phyloP scores from a whole-genome alignment of 2,888 invertebrate species.

The Sminthurides aquaticus region DNA sequence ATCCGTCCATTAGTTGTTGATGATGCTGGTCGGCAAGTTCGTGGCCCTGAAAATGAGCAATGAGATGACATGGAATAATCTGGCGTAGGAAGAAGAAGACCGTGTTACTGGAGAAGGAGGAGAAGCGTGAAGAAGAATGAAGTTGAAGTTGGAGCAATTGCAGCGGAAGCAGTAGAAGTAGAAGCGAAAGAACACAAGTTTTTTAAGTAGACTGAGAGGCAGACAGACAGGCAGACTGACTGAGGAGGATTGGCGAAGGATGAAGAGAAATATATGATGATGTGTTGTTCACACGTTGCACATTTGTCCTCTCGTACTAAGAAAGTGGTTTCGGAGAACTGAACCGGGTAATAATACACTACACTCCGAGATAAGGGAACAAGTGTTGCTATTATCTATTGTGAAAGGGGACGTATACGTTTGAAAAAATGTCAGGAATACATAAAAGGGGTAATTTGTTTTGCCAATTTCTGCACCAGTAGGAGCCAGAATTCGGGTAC shows the following conservation, averaged over 20 bases:
- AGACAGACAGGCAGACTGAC: background rate
- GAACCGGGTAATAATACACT: no score
- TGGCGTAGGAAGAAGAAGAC: background rate
- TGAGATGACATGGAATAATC: constrained; percentile 16
- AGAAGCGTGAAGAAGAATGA: constrained; percentile 5
- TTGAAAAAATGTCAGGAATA: background rate
- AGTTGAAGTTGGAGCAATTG: background rate
- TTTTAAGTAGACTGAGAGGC: no score
- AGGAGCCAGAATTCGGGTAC: no score
- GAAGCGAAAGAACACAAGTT: constrained; percentile 1
- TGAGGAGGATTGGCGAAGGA: background rate
- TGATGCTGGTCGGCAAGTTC: constrained; percentile 17
- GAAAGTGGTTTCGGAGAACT: no score
- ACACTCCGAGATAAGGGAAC: no score
- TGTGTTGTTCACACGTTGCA: no score
- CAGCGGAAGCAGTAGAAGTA: background rate
- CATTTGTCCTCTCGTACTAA: no score
- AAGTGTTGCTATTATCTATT: background rate
- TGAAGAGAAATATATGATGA: background rate
- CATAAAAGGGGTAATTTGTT: background rate
- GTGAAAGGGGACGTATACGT: background rate
- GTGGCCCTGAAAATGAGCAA: constrained; percentile 22
- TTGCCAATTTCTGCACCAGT: background rate
- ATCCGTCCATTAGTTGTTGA: constrained; percentile 22
- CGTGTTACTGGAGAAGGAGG: constrained; percentile 12